phyloP scores from a whole-genome alignment of 2,113 vertebrate genomes.

The Aphelocoma coerulescens region DNA sequence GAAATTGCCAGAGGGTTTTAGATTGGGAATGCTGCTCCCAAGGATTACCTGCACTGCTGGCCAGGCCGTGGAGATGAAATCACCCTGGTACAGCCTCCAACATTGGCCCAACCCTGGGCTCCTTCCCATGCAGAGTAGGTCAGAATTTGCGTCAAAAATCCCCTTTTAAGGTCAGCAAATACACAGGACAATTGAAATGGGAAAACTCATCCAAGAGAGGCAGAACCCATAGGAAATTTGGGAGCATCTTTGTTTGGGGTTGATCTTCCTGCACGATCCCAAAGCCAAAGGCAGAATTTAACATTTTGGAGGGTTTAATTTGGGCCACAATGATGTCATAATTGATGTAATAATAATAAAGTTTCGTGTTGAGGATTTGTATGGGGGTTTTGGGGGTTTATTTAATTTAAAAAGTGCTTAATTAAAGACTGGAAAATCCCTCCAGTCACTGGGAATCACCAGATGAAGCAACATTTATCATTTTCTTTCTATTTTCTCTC shows the following conservation, averaged over 20 bases:
- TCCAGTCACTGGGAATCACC: not conserved
- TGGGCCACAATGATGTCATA: not conserved
- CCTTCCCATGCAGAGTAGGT: not conserved
- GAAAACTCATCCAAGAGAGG: not conserved
- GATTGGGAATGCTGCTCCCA: not conserved
- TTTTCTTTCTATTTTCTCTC: not conserved
- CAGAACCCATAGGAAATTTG: not conserved
- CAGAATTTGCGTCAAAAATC: conserved; percentile 50
- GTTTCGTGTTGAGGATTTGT: too few relatives aligned
- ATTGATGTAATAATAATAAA: too few relatives aligned
- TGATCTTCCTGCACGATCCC: not conserved
- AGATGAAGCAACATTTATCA: not conserved
- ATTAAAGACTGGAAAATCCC: not conserved
- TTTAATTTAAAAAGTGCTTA: not conserved
- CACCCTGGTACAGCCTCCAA: not conserved
- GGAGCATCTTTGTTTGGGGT: not conserved
- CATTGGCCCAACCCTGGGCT: not conserved
- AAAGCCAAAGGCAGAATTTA: not conserved
- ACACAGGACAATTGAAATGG: not conserved
- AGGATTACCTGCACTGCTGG: not conserved
- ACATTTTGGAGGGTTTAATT: not conserved
- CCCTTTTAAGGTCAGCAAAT: conserved; percentile 19
- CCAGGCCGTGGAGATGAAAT: not conserved
- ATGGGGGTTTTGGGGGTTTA: not conserved
- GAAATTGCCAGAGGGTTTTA: not conserved